Evolutionary conservation across 1,140 invertebrate genomes (phyloP), one percentile per base, ranked within the genome.

Genomic region (Trichonephila clavata): DNA sequence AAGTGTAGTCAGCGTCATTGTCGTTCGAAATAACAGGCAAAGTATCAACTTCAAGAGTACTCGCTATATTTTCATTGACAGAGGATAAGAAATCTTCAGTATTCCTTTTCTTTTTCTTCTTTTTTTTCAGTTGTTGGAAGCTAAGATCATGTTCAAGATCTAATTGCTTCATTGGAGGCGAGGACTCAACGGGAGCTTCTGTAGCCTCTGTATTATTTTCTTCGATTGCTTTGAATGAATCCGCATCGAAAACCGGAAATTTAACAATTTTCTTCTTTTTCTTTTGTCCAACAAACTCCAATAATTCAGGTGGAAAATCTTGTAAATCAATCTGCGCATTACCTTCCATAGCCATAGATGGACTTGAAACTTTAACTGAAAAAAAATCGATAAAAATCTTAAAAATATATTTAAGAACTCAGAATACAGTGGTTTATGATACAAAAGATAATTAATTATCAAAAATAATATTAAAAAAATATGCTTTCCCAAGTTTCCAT

Each of bases 1-100:
- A 99, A 6, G 98, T 99, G 95, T 99, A 99, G 96, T 99, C 98
- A 71, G 27, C n/a, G 39, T 24, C 27, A 13, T 50, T 68, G 24
- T 84, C 60, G 18, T 61, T 84, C n/a, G 50, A 43, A 24, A 27
- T 18, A 39, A 61, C 39, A 50, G 68, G 39, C 6, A 27, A 77
- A 20, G 39, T 59, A 59, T 89, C 81, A 60, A 20, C 24, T 39
- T 68, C 93, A 39, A 57, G 89, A 88, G 21, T 91, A 84, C 60
- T 94, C 14, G 32, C 27, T 97, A 97, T 95, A 96, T 97, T 93
- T 97, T 97, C 94, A 50, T 50, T 61, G 20, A 16, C 60, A 61
- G 60, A 61, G 20, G 60, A 61, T 61, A 21, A 21, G 4, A 61
- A 61, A 21, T 61, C 60, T 16, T 61, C 60, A 21, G 20, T 16